phyloP scores from a whole-genome alignment of 1,140 invertebrate species.

The Ceratoteleas bidentatus region DNA sequence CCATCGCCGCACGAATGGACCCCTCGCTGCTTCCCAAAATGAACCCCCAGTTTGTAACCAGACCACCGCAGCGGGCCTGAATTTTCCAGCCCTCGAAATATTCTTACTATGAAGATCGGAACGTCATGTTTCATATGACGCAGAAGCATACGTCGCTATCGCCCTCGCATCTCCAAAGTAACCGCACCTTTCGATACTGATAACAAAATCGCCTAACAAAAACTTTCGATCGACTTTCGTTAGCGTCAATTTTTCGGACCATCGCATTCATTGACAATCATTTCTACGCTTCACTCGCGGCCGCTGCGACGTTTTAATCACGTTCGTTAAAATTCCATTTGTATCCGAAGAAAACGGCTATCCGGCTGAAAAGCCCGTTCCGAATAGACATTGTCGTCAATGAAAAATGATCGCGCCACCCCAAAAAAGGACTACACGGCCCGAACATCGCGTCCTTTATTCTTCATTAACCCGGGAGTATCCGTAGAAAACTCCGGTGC shows the following conservation, averaged over 20 bases:
- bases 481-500: conserved; percentile 14
- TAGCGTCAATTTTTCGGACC: too few species aligned
- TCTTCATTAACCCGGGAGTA: conserved; percentile 15
- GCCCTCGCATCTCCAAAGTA: too few species aligned
- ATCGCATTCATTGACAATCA: too few species aligned
- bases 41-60: background rate
- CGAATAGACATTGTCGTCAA: background rate
- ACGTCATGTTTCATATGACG: too few species aligned
- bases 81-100: background rate
- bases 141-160: too few species aligned
- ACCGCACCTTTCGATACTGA: too few species aligned
- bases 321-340: conserved; percentile 6
- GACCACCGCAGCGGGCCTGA: conserved; percentile 4
- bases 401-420: conserved; percentile 30
- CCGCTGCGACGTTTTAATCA: conserved; percentile 9
- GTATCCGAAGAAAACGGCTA: background rate
- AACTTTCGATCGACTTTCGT: too few species aligned
- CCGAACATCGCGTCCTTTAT: background rate
- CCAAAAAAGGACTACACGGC: conserved; percentile 1
- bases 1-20: background rate
- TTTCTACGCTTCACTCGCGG: too few species aligned
- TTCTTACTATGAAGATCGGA: background rate
- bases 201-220: too few species aligned
- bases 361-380: background rate
- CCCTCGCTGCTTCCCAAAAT: conserved; percentile 4